phyloP scores from a whole-genome alignment of 1,140 invertebrate genomes.

The Halictus rubicundus region DNA sequence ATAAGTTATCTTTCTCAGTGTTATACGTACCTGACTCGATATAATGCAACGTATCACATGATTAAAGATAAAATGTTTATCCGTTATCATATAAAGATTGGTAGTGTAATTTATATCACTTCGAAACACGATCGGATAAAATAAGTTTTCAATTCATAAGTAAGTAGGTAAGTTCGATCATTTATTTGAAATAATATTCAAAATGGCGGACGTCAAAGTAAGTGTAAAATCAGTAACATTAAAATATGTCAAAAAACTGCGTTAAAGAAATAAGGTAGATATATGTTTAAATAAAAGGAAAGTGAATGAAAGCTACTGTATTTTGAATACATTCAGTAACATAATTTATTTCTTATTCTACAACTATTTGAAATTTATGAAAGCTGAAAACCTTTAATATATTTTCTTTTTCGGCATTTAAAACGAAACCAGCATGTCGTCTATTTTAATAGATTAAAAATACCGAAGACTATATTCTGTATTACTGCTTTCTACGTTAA shows the following conservation, averaged over 20 bases:
- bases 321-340: background rate
- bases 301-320: background rate
- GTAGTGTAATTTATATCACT: background rate
- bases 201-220: background rate
- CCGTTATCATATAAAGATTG: background rate
- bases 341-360: background rate
- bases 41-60: background rate
- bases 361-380: background rate
- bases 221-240: background rate
- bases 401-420: background rate
- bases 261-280: background rate
- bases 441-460: background rate
- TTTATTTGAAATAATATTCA: slow-evolving; percentile 1
- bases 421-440: background rate
- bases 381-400: background rate
- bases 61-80: background rate
- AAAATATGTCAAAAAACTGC: background rate
- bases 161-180: background rate
- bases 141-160: background rate
- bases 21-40: too few relatives aligned
- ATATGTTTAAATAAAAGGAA: too few relatives aligned
- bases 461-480: background rate
- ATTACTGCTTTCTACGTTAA: background rate
- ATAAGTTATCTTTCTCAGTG: too few relatives aligned
- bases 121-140: background rate